A percentile compares a stretch with the other conserved stretches of the same genome.
Conservation (phyloP, 1,140 invertebrate species). For the Thalassaphorura encarpata region DNA sequence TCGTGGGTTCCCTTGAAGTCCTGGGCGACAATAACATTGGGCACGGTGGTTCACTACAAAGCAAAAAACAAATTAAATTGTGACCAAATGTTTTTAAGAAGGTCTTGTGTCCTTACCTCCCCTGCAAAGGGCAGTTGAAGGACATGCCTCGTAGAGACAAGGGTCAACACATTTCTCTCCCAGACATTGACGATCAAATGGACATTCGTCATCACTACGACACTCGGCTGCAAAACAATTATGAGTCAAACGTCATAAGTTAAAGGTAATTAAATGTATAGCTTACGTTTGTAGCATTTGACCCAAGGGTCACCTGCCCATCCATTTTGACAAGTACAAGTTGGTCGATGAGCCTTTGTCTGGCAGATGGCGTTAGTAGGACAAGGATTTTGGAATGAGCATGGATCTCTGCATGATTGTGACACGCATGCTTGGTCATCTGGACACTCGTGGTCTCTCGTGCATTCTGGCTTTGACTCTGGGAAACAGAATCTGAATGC, state of each 20-base stretch:
- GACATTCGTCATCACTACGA: slow-evolving; percentile 66
- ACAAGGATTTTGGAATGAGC: slow-evolving; percentile 61
- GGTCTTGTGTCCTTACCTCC: too few relatives aligned
- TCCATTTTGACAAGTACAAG: slow-evolving; percentile 59
- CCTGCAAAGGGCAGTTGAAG: slow-evolving; percentile 64
- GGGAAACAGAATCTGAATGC: slow-evolving; percentile 44
- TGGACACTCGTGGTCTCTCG: slow-evolving; percentile 50
- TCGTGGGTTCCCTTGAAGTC: slow-evolving; percentile 35
- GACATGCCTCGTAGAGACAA: slow-evolving; percentile 58
- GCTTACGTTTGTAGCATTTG: slow-evolving; percentile 76
- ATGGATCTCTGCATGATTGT: slow-evolving; percentile 66
- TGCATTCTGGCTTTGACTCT: slow-evolving; percentile 31
- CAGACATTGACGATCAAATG: slow-evolving; percentile 69
- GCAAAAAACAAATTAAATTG: too few relatives aligned
- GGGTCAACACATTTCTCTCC: slow-evolving; percentile 68
- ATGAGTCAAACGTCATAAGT: background rate
- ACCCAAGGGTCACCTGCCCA: slow-evolving; percentile 77
- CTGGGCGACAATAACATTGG: slow-evolving; percentile 49
- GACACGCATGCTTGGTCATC: slow-evolving; percentile 65
- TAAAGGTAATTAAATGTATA: slow-evolving; percentile 15
- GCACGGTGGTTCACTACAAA: slow-evolving; percentile 61
- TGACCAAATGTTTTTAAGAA: too few relatives aligned
- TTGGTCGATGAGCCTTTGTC: slow-evolving; percentile 38
- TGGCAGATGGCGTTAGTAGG: slow-evolving; percentile 66
- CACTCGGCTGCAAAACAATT: slow-evolving; percentile 60